Evolutionary conservation across 2,797 vertebrate species (phyloP), one percentile per base, ranked within the genome.

Genomic region (Cirrhinus molitorella): DNA sequence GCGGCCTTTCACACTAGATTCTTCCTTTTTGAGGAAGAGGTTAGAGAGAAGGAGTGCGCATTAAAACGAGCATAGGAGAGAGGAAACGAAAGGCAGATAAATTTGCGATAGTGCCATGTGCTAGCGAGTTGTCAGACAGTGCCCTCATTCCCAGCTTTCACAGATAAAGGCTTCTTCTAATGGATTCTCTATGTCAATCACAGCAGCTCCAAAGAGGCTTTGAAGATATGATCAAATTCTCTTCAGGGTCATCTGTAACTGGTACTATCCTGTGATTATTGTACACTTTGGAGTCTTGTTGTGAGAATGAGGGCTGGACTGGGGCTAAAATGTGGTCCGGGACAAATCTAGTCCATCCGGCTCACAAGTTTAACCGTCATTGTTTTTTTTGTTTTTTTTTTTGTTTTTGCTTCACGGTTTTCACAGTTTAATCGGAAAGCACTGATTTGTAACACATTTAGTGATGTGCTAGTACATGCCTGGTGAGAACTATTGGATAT

Each of bases 161-260:
- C 65, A 84, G 84, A 86, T 80, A 80, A 51, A 71, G 83, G 87
- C 83, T 76, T 81, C 57, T 74, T 89, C 77, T 88, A 83, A 88
- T 86, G 82, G 88, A 78, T 19, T 5, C 79, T 87, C 84, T 61
- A 85, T 89, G 85, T 88, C 85, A 75, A 68, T 68, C 68, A 28
- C 80, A 78, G 85, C 71, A 55, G 40, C 45, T 25, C n/a, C 43
- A 86, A 45, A 53, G 79, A 84, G 1, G 55, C 80, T 89, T 88
- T 84, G 76, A 89, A 89, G 89, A 85, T 77, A 81, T 78, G 82
- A 74, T 86, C 87, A 68, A 63, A 88, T 82, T 57, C 57, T 68
- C 90, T 86, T 91, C 51, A 85, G 61, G 84, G 85, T 84, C 84
- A 85, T 76, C 79, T 66, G 78, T 75, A 67, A 66, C 47, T 73